phyloP scores from a whole-genome alignment of 30 jellyfish, hydroid and myxozoan genomes.

The Rhopilema esculentum region DNA sequence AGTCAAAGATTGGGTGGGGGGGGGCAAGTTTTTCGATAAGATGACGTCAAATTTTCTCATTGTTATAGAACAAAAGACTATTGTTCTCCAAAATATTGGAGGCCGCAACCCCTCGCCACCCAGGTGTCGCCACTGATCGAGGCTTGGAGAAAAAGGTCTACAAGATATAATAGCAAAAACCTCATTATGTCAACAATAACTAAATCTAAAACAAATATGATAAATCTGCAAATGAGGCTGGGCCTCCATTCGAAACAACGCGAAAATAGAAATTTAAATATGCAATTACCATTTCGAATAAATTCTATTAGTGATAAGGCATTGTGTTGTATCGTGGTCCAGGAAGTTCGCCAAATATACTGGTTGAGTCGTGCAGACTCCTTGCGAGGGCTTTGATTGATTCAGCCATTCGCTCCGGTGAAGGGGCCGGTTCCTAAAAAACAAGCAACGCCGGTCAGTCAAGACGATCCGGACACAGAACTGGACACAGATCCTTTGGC shows the following conservation, averaged over 20 bases:
- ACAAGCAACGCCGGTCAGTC: background rate
- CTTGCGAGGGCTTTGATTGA: constrained; percentile 95
- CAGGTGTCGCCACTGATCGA: too few species aligned
- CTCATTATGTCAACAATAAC: background rate
- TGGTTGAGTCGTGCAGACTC: constrained; percentile 92
- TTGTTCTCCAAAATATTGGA: too few species aligned
- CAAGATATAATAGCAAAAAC: background rate
- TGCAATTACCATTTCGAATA: background rate
- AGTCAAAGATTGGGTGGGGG: too few species aligned
- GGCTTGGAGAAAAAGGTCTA: background rate
- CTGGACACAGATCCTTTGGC: too few species aligned
- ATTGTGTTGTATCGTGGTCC: constrained; percentile 86
- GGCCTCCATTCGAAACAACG: background rate
- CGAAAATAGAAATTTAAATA: background rate
- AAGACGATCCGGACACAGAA: background rate
- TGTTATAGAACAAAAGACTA: too few species aligned
- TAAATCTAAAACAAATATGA: background rate
- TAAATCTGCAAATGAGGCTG: background rate
- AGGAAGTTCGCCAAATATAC: constrained; percentile 95
- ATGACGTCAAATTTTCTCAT: too few species aligned
- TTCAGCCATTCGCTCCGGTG: constrained; percentile 95
- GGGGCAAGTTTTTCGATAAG: too few species aligned
- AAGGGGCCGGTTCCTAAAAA: constrained; percentile 81
- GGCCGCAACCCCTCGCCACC: too few species aligned
- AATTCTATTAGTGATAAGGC: constrained; percentile 39